A percentile compares a stretch with the other conserved stretches of the same genome.
Conservation (phyloP, 2,113 vertebrate genomes). For the Helogale parvula region DNA sequence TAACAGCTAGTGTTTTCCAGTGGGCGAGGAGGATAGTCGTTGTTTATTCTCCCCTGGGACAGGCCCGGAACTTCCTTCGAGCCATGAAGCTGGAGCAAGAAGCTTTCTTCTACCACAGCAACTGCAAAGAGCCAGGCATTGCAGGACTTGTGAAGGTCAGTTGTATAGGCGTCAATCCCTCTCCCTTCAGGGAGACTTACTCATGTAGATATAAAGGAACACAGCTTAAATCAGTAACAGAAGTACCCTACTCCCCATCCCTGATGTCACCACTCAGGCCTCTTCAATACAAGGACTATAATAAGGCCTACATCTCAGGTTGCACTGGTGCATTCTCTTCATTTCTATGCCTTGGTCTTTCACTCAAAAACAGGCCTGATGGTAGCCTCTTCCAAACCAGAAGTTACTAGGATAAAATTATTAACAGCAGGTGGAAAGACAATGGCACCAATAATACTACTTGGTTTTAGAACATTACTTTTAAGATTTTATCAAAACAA, state of each 20-base stretch:
- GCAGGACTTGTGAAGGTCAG: constrained; percentile 93
- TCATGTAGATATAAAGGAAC: neutral
- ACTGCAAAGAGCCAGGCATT: constrained; percentile 97
- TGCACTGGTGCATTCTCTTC: neutral
- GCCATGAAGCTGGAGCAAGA: constrained; percentile 93
- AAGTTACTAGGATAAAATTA: neutral
- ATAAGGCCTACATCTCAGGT: neutral
- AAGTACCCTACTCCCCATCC: no score
- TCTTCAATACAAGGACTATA: neutral
- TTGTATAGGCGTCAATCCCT: neutral
- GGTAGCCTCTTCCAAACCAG: neutral
- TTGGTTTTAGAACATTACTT: neutral
- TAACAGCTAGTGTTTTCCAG: neutral
- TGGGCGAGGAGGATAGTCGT: neutral
- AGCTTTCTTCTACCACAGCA: constrained; percentile 99
- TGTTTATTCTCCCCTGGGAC: neutral
- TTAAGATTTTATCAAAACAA: neutral
- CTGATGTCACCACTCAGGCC: neutral
- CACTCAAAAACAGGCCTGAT: neutral
- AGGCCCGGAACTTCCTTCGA: constrained; percentile 97
- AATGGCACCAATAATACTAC: neutral
- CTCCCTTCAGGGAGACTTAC: neutral
- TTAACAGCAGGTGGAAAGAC: neutral
- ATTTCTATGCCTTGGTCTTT: neutral
- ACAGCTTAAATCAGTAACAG: neutral